Evolutionary conservation across 1,140 invertebrate genomes (phyloP).

Genomic region (Stenopsyche tienmushanensis): DNA sequence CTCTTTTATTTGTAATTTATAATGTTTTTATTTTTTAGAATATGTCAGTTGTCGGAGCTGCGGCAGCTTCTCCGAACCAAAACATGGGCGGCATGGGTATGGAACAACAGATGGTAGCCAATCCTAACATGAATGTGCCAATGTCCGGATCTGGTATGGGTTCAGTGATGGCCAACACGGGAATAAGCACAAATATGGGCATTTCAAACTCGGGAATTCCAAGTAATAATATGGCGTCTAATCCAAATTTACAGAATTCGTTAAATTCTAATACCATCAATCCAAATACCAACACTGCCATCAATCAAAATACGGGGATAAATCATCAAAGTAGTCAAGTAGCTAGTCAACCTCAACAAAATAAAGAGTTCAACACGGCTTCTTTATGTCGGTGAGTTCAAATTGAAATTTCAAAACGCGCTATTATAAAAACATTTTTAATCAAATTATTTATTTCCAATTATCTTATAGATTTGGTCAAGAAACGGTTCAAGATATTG

Average conservation of each 20-base stretch:
- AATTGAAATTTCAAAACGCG: neutral
- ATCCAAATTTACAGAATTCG: constrained; percentile 5
- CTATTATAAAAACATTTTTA: too few relatives aligned
- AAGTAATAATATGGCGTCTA: constrained; percentile 6
- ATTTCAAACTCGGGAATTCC: constrained; percentile 15
- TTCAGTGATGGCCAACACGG: constrained; percentile 12
- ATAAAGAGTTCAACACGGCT: constrained; percentile 81
- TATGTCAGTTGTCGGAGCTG: constrained; percentile 45
- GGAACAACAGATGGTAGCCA: constrained; percentile 20
- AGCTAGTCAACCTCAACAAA: constrained; percentile 57
- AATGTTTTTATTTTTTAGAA: constrained; percentile 43
- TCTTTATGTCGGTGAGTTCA: constrained; percentile 68
- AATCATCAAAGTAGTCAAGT: constrained; percentile 46
- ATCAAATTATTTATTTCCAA: too few relatives aligned
- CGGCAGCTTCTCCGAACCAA: constrained; percentile 37
- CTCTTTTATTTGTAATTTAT: too few relatives aligned
- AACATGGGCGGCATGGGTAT: constrained; percentile 37
- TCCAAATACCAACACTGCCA: constrained; percentile 17
- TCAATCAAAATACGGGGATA: constrained; percentile 21
- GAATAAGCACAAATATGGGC: constrained; percentile 22
- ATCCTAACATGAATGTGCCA: constrained; percentile 14
- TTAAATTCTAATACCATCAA: constrained; percentile 2
- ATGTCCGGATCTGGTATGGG: constrained; percentile 16
- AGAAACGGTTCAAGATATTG: constrained; percentile 93
- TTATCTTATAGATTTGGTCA: constrained; percentile 68